Evolutionary conservation across 2,888 invertebrate genomes (phyloP).

Genomic region (Helicoverpa assulta): DNA sequence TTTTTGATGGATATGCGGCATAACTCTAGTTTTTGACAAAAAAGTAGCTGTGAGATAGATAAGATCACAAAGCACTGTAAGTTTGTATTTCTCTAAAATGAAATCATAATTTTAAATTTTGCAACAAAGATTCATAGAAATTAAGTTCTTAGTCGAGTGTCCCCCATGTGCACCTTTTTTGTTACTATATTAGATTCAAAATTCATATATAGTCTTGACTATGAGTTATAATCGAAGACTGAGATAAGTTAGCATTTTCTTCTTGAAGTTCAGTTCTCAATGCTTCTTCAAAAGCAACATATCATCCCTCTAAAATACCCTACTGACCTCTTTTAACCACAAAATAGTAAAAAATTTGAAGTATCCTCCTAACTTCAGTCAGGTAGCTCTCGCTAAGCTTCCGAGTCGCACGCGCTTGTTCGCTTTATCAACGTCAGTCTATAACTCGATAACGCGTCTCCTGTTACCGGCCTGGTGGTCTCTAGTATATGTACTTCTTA

Average conservation of each 20-base stretch:
- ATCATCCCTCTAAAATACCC: no score
- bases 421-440: conserved; percentile 64
- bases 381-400: conserved; percentile 58
- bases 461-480: conserved; percentile 63
- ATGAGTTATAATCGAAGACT: no score
- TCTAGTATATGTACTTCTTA: conserved; percentile 24
- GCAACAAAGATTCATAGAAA: no score
- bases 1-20: conserved; percentile 27
- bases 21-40: neutral
- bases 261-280: neutral
- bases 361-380: conserved; percentile 27
- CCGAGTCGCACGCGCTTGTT: conserved; percentile 61
- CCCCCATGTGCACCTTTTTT: no score
- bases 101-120: no score
- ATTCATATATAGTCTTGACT: no score
- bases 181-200: no score
- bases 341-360: neutral
- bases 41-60: no score
- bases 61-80: no score
- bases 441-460: conserved; percentile 64
- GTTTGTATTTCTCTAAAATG: no score
- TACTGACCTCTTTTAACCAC: neutral
- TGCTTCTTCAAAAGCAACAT: neutral
- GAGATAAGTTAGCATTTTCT: no score
- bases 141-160: no score